Evolutionary conservation across 2,797 vertebrate species (phyloP).

Genomic region (Melanotaenia boesemani): DNA sequence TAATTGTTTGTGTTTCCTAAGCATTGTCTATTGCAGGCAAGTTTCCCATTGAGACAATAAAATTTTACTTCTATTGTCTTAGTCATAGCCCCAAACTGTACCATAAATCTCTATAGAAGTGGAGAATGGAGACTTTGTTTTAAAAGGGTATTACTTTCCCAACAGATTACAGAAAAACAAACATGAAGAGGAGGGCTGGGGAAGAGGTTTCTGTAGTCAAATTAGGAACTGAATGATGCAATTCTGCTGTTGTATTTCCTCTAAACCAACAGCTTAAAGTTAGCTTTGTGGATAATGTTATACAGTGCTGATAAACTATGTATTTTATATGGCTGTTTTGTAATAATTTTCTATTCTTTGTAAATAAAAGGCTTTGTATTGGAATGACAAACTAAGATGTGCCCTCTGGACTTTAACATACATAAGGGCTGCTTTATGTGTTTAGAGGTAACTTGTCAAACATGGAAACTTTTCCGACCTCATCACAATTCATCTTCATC

Average conservation of each 20-base stretch:
- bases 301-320: background rate
- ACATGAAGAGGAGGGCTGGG: background rate
- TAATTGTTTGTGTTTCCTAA: background rate
- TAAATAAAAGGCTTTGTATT: background rate
- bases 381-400: background rate
- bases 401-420: background rate
- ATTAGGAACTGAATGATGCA: background rate
- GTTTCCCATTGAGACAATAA: background rate
- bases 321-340: background rate
- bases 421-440: background rate
- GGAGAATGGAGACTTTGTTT: background rate
- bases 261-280: conserved; percentile 3
- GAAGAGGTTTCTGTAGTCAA: background rate
- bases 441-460: background rate
- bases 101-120: background rate
- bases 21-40: background rate
- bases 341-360: background rate
- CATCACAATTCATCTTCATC: conserved; percentile 23
- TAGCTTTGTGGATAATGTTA: conserved; percentile 1
- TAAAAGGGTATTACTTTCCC: background rate
- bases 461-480: conserved; percentile 31
- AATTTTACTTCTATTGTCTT: background rate
- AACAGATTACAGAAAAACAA: conserved; percentile 7
- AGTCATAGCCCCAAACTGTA: background rate
- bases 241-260: conserved; percentile 4